Conservation (phyloP, 2,888 invertebrate species). For the Andrena bicolor region DNA sequence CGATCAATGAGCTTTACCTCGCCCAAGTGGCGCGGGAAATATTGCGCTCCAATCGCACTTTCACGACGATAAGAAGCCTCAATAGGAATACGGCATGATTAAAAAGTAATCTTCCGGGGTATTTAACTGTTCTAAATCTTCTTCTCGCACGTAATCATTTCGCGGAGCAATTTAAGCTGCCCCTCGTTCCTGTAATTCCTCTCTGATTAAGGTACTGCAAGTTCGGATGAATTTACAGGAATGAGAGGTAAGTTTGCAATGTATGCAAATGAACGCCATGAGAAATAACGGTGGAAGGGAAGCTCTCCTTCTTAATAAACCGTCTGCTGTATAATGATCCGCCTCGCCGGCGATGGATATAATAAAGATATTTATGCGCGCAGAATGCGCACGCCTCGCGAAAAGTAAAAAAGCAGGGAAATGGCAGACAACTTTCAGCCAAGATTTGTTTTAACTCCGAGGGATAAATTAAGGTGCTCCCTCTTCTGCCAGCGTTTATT, state of each 20-base stretch:
- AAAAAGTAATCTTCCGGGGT: constrained; percentile 14
- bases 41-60: not conserved
- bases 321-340: constrained; percentile 54
- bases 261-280: constrained; percentile 47
- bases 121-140: constrained; percentile 6
- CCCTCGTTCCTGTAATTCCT: constrained; percentile 8
- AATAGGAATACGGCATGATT: constrained; percentile 6
- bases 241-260: constrained; percentile 29
- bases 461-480: constrained; percentile 56
- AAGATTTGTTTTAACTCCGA: constrained; percentile 16
- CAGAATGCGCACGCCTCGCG: constrained; percentile 27
- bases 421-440: constrained; percentile 13
- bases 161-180: constrained; percentile 23
- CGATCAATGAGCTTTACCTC: not conserved
- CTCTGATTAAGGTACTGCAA: constrained; percentile 35
- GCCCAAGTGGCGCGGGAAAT: not conserved
- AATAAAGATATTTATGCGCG: constrained; percentile 31
- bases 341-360: constrained; percentile 26
- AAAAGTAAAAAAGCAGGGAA: not conserved
- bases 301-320: constrained; percentile 50
- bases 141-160: constrained; percentile 6
- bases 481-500: not conserved
- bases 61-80: not conserved
- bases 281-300: not conserved
- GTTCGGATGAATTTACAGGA: constrained; percentile 31